Evolutionary conservation across 2,797 vertebrate species (phyloP).

Genomic region (Ctenochaetus hawaiiensis): DNA sequence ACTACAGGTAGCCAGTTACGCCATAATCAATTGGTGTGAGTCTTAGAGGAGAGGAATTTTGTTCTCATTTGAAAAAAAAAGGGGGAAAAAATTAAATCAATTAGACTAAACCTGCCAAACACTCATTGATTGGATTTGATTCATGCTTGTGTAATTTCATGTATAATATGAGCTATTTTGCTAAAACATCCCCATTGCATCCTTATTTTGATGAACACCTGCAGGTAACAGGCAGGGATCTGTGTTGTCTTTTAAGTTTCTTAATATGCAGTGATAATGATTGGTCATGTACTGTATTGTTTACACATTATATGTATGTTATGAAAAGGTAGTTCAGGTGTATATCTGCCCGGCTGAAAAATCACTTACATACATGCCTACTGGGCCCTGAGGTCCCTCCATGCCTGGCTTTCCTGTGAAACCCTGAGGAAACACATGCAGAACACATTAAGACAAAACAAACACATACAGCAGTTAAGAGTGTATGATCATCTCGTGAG

Average conservation of each 20-base stretch:
- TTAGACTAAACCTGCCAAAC: too few species aligned
- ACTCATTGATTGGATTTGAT: too few species aligned
- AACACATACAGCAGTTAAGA: background rate
- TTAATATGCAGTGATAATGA: background rate
- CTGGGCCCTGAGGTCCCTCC: slow-evolving; percentile 90
- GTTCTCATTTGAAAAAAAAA: too few species aligned
- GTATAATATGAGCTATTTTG: too few species aligned
- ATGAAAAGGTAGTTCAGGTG: slow-evolving; percentile 23
- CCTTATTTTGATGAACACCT: background rate
- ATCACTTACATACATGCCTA: slow-evolving; percentile 93
- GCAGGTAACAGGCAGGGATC: background rate
- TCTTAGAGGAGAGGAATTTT: too few species aligned
- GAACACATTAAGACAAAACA: background rate
- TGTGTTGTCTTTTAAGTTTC: background rate
- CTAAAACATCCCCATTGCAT: too few species aligned
- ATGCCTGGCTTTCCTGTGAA: slow-evolving; percentile 88
- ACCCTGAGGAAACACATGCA: slow-evolving; percentile 81
- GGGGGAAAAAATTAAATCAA: too few species aligned
- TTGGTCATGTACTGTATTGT: background rate
- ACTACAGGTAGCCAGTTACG: too few species aligned
- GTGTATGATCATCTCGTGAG: background rate
- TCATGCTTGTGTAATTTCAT: too few species aligned
- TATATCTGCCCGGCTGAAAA: slow-evolving; percentile 48
- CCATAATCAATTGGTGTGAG: too few species aligned
- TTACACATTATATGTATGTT: background rate